phyloP scores from a whole-genome alignment of 2,888 invertebrate species.

The Hylaea fasciaria region DNA sequence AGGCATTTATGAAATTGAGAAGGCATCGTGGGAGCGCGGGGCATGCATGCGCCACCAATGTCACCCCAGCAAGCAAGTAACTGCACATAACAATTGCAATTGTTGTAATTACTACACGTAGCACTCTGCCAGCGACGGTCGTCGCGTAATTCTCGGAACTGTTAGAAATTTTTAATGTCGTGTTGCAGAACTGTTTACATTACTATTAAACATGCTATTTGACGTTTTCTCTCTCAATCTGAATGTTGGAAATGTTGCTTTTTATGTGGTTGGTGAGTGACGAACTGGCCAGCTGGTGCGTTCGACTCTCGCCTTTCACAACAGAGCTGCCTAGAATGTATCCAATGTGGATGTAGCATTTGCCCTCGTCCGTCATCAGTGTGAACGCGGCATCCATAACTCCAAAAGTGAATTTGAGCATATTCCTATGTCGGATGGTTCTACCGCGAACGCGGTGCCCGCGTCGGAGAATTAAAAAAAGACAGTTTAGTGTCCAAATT shows the following conservation, averaged over 20 bases:
- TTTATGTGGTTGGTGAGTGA: slow-evolving; percentile 16
- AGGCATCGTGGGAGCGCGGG: slow-evolving; percentile 36
- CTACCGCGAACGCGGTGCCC: no score
- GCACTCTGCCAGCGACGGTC: slow-evolving; percentile 39
- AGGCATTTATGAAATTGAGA: slow-evolving; percentile 33
- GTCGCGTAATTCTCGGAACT: slow-evolving; percentile 54
- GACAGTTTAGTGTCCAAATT: no score
- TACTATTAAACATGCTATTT: slow-evolving; percentile 38
- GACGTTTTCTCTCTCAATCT: slow-evolving; percentile 30
- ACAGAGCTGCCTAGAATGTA: no score
- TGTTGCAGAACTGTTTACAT: slow-evolving; percentile 34
- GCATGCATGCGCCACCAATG: slow-evolving; percentile 43
- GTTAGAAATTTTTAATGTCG: slow-evolving; percentile 47
- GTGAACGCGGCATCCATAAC: no score
- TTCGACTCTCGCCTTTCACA: not conserved
- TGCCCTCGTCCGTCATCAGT: no score
- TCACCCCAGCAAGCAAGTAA: slow-evolving; percentile 51
- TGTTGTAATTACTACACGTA: slow-evolving; percentile 53
- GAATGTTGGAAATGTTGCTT: slow-evolving; percentile 26
- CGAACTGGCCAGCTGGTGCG: not conserved
- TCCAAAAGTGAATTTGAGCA: no score
- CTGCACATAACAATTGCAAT: slow-evolving; percentile 56
- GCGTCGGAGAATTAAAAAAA: no score
- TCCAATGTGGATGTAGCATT: no score
- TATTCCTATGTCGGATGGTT: no score